Evolutionary conservation across 2,113 vertebrate species (phyloP), one percentile per base, ranked within the genome.

Genomic region (Pomatostomus ruficeps): DNA sequence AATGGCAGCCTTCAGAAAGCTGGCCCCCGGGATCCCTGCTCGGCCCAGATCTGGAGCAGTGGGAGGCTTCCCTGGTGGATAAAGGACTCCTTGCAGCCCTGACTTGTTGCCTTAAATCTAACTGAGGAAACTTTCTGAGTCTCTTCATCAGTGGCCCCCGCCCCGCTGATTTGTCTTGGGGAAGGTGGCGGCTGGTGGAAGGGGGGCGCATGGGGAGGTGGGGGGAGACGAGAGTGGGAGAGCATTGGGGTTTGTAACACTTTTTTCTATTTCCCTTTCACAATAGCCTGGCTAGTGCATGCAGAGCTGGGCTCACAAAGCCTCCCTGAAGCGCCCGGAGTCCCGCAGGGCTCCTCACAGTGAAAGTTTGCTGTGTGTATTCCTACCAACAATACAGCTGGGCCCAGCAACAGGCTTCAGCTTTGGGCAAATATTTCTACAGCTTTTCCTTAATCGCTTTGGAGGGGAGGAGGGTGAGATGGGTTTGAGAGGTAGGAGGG

Each of bases 1-100:
- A 97, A 98, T 97, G 97, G 98, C 88, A 95, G 93, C 93, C 97
- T 97, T 98, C 97, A 98, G 97, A 97, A 98, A 98, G 77, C 94
- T 93, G 93, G 96, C 94, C 96, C 97, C 96, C 95, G 97, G 96
- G 98, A 97, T 97, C 95, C 96, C 95, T 25, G 78, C 95, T 96
- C 71, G 7, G 95, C 94, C 79, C 86, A 77, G 96, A 93, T 94
- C 93, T 93, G 96, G 88, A 97, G 81, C 97, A 97, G 97, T 97
- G 97, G 97, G 97, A 97, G 97, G 96, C 95, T 97, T 96, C 95
- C 92, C 93, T 88, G 90, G 78, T 51, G 31, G 92, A 97, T 97
- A 97, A 97, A 97, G 93, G 88, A 46, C 93, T 96, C 87, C 95
- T 96, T 91, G 91, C 96, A 95, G 91, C 89, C 89, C 88, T 97